Conservation (phyloP, 2,888 invertebrate genomes). For the Dioctria linearis region DNA sequence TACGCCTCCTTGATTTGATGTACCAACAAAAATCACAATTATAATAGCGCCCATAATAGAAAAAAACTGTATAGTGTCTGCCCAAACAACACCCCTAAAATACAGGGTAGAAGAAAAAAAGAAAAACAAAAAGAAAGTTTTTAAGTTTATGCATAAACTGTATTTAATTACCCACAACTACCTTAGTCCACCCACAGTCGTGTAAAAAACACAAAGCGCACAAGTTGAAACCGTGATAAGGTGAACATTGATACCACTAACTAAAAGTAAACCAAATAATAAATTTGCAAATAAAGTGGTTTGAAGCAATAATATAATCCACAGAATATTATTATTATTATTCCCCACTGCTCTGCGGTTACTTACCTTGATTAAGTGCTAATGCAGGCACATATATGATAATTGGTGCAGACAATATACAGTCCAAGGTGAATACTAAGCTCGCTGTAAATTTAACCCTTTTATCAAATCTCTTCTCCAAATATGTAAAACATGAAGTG, state of each 20-base stretch:
- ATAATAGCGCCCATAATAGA: constrained; percentile 74
- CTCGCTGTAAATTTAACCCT: constrained; percentile 76
- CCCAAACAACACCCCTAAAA: constrained; percentile 79
- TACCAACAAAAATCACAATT: constrained; percentile 74
- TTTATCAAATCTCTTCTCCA: constrained; percentile 76
- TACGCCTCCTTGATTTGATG: constrained; percentile 74
- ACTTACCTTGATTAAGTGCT: constrained; percentile 78
- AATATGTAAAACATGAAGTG: no score
- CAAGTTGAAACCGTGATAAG: constrained; percentile 80
- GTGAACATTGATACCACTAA: constrained; percentile 79
- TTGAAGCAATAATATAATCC: no score
- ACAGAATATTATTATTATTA: no score
- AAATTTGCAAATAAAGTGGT: no score
- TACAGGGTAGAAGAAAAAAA: no score
- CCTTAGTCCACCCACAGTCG: constrained; percentile 75
- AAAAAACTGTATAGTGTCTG: constrained; percentile 75
- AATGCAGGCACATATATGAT: constrained; percentile 81
- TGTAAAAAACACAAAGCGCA: constrained; percentile 82
- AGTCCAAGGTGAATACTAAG: constrained; percentile 75
- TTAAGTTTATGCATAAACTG: no score
- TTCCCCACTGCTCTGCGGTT: no score
- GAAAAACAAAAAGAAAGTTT: no score
- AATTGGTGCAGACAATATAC: constrained; percentile 76
- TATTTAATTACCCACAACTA: constrained; percentile 20
- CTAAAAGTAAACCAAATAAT: no score